Percentiles rank a stretch among this genome's conserved stretches.
Evolutionary conservation across 2,797 vertebrate species (phyloP).

Genomic region (Myotis planiceps): DNA sequence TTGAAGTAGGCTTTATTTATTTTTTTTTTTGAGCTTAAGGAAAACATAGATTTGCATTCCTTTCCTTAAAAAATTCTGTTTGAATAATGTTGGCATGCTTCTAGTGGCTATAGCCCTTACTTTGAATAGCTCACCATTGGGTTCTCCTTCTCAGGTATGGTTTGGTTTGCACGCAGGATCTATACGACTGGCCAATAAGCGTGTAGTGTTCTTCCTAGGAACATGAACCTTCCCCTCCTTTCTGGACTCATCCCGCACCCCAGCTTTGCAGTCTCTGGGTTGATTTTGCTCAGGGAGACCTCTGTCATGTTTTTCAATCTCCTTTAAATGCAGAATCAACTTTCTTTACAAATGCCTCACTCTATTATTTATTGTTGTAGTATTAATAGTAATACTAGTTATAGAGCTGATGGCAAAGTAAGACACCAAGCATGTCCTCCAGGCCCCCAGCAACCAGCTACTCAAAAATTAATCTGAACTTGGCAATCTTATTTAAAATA

Average conservation of each 20-base stretch:
- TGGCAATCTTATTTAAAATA: constrained; percentile 17
- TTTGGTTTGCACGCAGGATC: neutral
- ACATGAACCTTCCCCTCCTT: neutral
- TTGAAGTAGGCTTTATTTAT: constrained; percentile 40
- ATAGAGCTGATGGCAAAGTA: neutral
- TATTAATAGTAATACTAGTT: constrained; percentile 26
- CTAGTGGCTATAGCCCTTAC: constrained; percentile 30
- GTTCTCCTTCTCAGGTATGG: constrained; percentile 22
- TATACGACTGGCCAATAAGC: neutral
- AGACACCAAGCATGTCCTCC: neutral
- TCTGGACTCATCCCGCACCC: neutral
- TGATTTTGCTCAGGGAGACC: neutral
- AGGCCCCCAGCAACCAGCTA: neutral
- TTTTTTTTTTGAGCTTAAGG: neutral
- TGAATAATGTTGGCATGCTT: constrained; percentile 45
- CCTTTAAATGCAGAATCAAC: neutral
- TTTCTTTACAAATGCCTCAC: neutral
- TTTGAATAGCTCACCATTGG: neutral
- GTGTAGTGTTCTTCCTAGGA: neutral
- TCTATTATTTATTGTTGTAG: neutral
- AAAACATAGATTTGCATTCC: constrained; percentile 46
- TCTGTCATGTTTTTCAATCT: neutral
- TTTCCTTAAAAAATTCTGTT: constrained; percentile 43
- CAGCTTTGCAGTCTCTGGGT: neutral
- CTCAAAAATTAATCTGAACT: constrained; percentile 17